A percentile compares a stretch with the other conserved stretches of the same genome.
Evolutionary conservation across 1,140 invertebrate genomes (phyloP).

Genomic region (Bombus turneri): DNA sequence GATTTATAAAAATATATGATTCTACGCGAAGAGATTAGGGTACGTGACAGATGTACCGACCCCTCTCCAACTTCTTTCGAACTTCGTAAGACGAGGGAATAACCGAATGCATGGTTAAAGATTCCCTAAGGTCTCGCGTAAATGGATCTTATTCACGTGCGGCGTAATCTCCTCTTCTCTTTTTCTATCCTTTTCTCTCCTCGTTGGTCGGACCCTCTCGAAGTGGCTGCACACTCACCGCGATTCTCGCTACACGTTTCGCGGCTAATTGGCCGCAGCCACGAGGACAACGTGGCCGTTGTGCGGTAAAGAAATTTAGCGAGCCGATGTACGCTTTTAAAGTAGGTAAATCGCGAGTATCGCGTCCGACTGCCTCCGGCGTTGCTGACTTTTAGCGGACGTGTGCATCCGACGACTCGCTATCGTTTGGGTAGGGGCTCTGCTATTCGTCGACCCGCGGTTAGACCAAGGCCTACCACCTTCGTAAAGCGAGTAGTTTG

Average conservation of each 20-base stretch:
- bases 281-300: slow-evolving; percentile 73
- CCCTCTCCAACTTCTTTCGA: not conserved
- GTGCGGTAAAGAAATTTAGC: slow-evolving; percentile 68
- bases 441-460: slow-evolving; percentile 17
- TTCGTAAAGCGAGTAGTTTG: slow-evolving; percentile 39
- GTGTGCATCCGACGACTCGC: not conserved
- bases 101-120: slow-evolving; percentile 14
- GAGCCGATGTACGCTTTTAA: slow-evolving; percentile 51
- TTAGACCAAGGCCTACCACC: slow-evolving; percentile 28
- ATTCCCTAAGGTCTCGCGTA: slow-evolving; percentile 59
- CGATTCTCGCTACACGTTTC: slow-evolving; percentile 71
- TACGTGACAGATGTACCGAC: not conserved
- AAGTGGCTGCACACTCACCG: slow-evolving; percentile 15
- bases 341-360: slow-evolving; percentile 63
- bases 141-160: slow-evolving; percentile 74
- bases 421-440: not conserved
- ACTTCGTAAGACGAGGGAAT: slow-evolving; percentile 1
- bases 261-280: slow-evolving; percentile 76
- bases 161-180: slow-evolving; percentile 27
- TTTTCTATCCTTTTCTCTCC: slow-evolving; percentile 11
- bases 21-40: not conserved
- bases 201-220: not conserved
- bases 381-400: not conserved
- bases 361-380: slow-evolving; percentile 8
- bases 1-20: not conserved